Base-by-base conservation (phyloP, 92 coral and sea anemone genomes). In the Desmophyllum pertusum region DNA sequence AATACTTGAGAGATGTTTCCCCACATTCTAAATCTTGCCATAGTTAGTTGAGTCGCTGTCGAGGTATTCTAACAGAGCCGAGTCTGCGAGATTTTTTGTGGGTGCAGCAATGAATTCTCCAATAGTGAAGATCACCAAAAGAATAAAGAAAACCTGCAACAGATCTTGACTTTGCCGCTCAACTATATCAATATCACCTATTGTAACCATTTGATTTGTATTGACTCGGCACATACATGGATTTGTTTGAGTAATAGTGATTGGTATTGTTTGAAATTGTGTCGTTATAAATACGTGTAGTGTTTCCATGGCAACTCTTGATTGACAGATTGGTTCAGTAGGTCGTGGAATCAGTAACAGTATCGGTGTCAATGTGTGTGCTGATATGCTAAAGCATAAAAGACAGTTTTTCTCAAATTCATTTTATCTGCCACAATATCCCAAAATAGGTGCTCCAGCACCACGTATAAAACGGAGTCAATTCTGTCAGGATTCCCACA, bases 1-100 rank as follows among this genome's bases (percentile, higher is more conserved):
- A 85, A 7, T 10, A 7, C 5, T 18, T 67, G 83, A 0, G 84
- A 84, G 8, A 85, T 10, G 84, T 78, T 51, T 8, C 83, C 84
- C 83, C 77, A 78, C 4, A 85, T 41, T 6, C 83, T 67, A 9
- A 77, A 27, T n/a, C 36, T 38, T 68, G 11, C 84, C 84, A 41
- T 85, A 85, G 3, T 66, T 31, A 2, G 40, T 1, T 67, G 62
- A 55, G 3, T 77, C 45, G 21, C 27, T 45, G 3, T 36, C 55
- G 3, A 81, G 85, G 1, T 23, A 19, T 23, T 65, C 43, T 30
- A 81, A 7, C 2, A 52, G 35, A 23, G 85, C 85, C 2, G 85
- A 65, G 18, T 81, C 85, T 3, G 77, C 85, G 17, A 81, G 62
- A 46, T 48, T 68, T 6, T 35, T 19, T 11, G 46, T 36, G 4